Evolutionary conservation across 1,140 invertebrate species (phyloP), one percentile per base, ranked within the genome.

Genomic region (Heliconius hewitsoni): DNA sequence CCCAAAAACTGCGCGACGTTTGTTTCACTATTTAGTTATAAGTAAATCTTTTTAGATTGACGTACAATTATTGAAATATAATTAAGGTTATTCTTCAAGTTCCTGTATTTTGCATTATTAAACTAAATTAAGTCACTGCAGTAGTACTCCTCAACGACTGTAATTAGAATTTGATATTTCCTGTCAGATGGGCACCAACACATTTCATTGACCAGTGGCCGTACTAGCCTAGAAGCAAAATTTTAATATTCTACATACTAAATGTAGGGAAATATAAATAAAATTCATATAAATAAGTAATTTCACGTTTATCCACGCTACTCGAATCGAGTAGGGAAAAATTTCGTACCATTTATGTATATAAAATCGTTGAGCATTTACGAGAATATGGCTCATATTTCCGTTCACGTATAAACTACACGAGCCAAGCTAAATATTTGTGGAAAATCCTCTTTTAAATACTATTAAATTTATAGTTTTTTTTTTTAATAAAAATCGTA

Each of bases 261-360:
- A n/a, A 23, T 19, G n/a, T 57, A 57, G 23, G 30, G 60, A 18
- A 16, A 66, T 27, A 66, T 66, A 66, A 66, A 72, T 72, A 72
- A 72, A 72, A 72, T 16, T 37, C 71, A 42, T 72, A 39, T 72
- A 39, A 72, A 72, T 72, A 72, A 39, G 11, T 42, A n/a, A 72
- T 46, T 72, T 39, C 71, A 72, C 71, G 37, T 72, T 39, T 39
- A 72, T 66, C 60, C 60, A 30, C 23, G 60, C 27, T 66, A 66
- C 60, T 66, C 60, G 60, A 66, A 66, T 66, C 27, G 60, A 66
- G 60, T 30, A 16, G 11, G 60, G 27, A 66, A 66, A 37, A 66
- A 30, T 27, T 66, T 66, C 60, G 27, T 66, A 57, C 55, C 55
- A 57, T 57, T 57, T 57, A 57, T 57, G 55, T 57, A 57, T 57